Evolutionary conservation across 2,888 invertebrate species (phyloP).

Genomic region (Chironomus riparius): DNA sequence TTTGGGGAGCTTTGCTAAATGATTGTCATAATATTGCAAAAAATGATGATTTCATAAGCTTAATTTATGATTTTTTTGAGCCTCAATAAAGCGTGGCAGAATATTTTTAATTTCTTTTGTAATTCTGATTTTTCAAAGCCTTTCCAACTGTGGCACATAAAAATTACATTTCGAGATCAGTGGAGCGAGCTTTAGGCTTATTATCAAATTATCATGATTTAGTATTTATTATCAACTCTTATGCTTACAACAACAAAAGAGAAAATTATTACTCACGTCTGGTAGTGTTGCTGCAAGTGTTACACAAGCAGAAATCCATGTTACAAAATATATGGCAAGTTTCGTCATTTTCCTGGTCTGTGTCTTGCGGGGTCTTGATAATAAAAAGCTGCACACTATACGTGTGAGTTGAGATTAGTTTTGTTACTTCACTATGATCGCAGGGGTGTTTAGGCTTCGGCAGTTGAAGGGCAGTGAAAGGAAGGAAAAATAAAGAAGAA

Average conservation of each 20-base stretch:
- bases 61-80: neutral
- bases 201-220: constrained; percentile 20
- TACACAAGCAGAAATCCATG: constrained; percentile 24
- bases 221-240: neutral
- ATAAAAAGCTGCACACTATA: neutral
- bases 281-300: constrained; percentile 15
- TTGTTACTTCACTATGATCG: neutral
- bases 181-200: neutral
- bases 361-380: neutral
- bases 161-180: constrained; percentile 19
- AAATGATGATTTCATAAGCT: neutral
- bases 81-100: too few species aligned
- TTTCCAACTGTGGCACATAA: neutral
- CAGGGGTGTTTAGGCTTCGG: neutral
- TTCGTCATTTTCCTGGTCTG: constrained; percentile 26
- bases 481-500: neutral
- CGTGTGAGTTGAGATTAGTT: neutral
- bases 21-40: neutral
- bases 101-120: too few species aligned
- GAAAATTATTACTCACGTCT: constrained; percentile 13
- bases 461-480: constrained; percentile 1
- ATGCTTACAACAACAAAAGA: neutral
- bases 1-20: too few species aligned
- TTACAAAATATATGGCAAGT: constrained; percentile 24
- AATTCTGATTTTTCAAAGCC: too few species aligned